Conservation (phyloP, 1,140 invertebrate species). For the Stenopsyche tienmushanensis region DNA sequence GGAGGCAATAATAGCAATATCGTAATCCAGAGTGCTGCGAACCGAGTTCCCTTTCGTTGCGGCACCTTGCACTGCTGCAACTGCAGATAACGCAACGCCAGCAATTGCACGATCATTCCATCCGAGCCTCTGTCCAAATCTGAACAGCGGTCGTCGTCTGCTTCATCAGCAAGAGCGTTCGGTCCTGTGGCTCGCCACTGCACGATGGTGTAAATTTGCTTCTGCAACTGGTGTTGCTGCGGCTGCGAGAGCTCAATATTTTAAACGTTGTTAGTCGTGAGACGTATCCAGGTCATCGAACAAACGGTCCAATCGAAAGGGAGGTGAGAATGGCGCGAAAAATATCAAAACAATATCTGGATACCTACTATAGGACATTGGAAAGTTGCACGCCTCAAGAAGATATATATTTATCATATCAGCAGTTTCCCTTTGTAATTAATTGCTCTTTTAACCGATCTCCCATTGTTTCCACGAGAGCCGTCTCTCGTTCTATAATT, state of each 20-base stretch:
- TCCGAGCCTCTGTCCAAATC: neutral
- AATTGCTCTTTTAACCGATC: neutral
- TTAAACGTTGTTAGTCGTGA: conserved; percentile 13
- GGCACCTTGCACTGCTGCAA: conserved; percentile 9
- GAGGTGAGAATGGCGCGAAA: neutral
- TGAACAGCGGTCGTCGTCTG: neutral
- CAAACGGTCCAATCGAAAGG: conserved; percentile 27
- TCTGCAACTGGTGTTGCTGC: conserved; percentile 1
- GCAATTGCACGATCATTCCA: neutral
- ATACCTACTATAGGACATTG: neutral
- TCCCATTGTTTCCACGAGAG: neutral
- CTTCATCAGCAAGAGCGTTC: too few relatives aligned
- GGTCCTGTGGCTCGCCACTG: neutral
- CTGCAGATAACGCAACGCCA: neutral
- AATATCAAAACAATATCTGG: too few relatives aligned
- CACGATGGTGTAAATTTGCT: conserved; percentile 17
- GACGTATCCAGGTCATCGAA: conserved; percentile 23
- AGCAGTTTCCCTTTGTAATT: conserved; percentile 8
- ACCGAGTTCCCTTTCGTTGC: conserved; percentile 22
- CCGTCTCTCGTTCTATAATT: too few relatives aligned
- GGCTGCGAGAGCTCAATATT: neutral
- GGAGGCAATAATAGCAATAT: conserved; percentile 24
- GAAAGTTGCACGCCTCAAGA: neutral
- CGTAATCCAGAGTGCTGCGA: conserved; percentile 23
- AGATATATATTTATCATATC: neutral